Base-by-base conservation (phyloP, 37 sponge, comb jelly and placozoan genomes). In the Theonella swinhoei region DNA sequence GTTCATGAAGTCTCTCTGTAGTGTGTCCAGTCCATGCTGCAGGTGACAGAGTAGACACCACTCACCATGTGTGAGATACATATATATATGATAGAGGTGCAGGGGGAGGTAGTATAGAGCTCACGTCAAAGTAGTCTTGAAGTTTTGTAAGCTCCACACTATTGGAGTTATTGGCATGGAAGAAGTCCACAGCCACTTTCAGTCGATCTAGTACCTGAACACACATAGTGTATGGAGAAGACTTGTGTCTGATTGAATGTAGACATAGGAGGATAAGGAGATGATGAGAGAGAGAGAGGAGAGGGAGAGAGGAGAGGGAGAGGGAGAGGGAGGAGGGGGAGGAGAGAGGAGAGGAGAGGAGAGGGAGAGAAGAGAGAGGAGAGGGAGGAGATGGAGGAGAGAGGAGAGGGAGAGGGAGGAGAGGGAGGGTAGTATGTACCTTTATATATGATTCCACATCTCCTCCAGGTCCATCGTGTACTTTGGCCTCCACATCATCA, bases 401-500 rank as follows among this genome's bases (percentile, higher is more conserved):
- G n/a, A n/a, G n/a, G n/a, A n/a, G n/a, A n/a, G n/a, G n/a, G 61
- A 20, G 61, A n/a, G n/a, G n/a, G n/a, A n/a, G n/a, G n/a, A n/a
- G n/a, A n/a, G n/a, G n/a, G n/a, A n/a, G n/a, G 54, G 54, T 47
- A 7, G 54, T 47, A 47, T 47, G 54, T 47, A 90, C 66, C 41
- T 72, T 68, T 37, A 91, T 76, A 68, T 87, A 87, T 23, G 17
- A 65, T 24, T 82, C 80, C 24, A 91, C 41, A 39, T 78, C 64
- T 17, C 86, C 86, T 11, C 75, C 62, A 9, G 87, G 87, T 24
- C 96, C 94, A 2, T 82, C 86, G 4, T 70, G 59, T n/a, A 96
- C 80, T 72, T 78, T 82, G 0, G 33, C 54, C 31, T 97, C 98
- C n/a, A 95, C 95, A 22, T 88, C 89, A 14, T 88, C 93, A 20